Percentiles rank a stretch among this genome's conserved stretches.
phyloP scores from a whole-genome alignment of 2,888 invertebrate species.

The Diarsia mendica region DNA sequence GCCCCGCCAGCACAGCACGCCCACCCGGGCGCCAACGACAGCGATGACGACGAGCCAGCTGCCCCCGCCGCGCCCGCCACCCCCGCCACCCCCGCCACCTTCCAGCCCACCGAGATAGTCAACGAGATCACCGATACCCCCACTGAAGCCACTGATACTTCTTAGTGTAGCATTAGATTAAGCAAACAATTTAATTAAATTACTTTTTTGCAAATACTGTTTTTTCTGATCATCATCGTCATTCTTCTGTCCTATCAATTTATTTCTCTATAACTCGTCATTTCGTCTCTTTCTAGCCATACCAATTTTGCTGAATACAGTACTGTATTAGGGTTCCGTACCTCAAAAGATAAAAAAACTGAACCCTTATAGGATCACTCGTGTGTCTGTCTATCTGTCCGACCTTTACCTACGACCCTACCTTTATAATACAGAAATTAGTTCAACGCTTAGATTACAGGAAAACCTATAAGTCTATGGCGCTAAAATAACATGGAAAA shows the following conservation, averaged over 20 bases:
- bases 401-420: too few relatives aligned
- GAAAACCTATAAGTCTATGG: too few relatives aligned
- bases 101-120: constrained; percentile 86
- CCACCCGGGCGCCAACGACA: constrained; percentile 91
- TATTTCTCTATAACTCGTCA: too few relatives aligned
- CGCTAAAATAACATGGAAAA: too few relatives aligned
- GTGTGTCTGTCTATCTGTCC: too few relatives aligned
- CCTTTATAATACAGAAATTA: too few relatives aligned
- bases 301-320: background rate
- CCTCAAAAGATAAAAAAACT: too few relatives aligned
- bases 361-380: too few relatives aligned
- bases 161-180: constrained; percentile 36
- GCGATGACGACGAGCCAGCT: constrained; percentile 91
- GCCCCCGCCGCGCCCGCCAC: constrained; percentile 87
- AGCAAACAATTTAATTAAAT: constrained; percentile 36
- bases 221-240: background rate
- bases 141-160: constrained; percentile 54
- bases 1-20: constrained; percentile 63
- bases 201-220: background rate
- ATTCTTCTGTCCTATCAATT: too few relatives aligned
- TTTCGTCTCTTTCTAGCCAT: too few relatives aligned
- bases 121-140: constrained; percentile 86
- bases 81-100: constrained; percentile 70
- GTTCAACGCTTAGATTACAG: too few relatives aligned
- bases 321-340: background rate